These are phyloP conservation scores for Melanerpes aurifrons DNA, from an alignment of 2,113 vertebrate species.

Conservation along the genomic window DNA sequence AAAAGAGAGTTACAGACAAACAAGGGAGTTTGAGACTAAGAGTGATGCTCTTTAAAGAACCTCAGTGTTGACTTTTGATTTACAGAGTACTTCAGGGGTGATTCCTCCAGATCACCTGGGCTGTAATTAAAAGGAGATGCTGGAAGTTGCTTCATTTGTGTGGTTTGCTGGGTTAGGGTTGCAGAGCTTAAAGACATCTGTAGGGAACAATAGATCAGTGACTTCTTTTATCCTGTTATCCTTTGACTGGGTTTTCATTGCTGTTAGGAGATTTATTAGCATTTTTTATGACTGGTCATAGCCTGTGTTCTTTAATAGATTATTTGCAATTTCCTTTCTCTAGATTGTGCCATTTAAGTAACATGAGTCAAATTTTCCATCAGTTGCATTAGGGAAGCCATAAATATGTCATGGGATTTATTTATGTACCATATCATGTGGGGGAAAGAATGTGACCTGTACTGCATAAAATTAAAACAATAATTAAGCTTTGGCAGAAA, in stretches of 20 bases:
- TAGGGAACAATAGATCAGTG: conserved; percentile 10
- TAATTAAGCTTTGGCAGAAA: conserved; percentile 42
- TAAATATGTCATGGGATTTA: conserved; percentile 46
- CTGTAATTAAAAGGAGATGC: not conserved
- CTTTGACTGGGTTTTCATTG: conserved; percentile 19
- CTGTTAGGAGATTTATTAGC: conserved; percentile 54
- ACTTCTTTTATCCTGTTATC: not conserved
- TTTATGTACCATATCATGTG: not conserved
- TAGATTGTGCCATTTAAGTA: conserved; percentile 37
- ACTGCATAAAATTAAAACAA: conserved; percentile 31
- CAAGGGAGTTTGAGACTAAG: not conserved
- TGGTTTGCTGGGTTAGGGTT: not conserved
- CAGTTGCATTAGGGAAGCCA: conserved; percentile 39
- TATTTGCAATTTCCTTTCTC: conserved; percentile 65
- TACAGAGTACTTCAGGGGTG: not conserved
- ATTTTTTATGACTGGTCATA: conserved; percentile 48
- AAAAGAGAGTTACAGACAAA: too few species aligned
- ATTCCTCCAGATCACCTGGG: not conserved
- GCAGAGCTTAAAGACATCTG: not conserved
- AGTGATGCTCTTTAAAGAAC: rapidly evolving
- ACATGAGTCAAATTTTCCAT: conserved; percentile 46
- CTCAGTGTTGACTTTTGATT: rapidly evolving
- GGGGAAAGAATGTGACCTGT: conserved; percentile 15
- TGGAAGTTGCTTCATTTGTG: not conserved
- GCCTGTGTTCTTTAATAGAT: conserved; percentile 52